Evolutionary conservation across 2,888 invertebrate genomes (phyloP).

Genomic region (Cremastinae sp.): DNA sequence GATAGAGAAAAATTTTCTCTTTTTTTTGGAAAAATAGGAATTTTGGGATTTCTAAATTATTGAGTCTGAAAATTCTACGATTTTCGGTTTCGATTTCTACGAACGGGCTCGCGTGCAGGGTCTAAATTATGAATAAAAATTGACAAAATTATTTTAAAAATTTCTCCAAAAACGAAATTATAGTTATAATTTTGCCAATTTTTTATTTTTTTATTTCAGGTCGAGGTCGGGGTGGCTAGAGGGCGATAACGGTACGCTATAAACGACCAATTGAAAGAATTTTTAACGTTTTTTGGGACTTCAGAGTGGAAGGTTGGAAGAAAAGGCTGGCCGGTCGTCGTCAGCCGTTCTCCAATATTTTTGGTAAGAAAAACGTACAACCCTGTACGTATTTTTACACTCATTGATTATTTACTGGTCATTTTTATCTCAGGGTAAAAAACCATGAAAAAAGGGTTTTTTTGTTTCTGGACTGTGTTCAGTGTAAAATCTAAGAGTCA

Average conservation of each 20-base stretch:
- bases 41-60: neutral
- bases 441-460: conserved; percentile 55
- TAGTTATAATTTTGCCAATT: neutral
- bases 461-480: conserved; percentile 80
- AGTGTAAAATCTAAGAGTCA: conserved; percentile 88
- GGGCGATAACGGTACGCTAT: conserved; percentile 10
- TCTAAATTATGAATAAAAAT: conserved; percentile 15
- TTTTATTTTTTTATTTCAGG: neutral
- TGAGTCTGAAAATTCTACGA: neutral
- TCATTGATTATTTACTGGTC: conserved; percentile 20
- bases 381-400: conserved; percentile 45
- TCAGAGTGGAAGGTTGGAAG: conserved; percentile 55
- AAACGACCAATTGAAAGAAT: conserved; percentile 16
- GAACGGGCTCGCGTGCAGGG: conserved; percentile 21
- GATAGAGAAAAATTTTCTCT: neutral
- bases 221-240: conserved; percentile 27
- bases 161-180: neutral
- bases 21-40: conserved; percentile 6
- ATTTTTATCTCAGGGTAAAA: conserved; percentile 37
- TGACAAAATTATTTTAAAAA: neutral
- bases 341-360: conserved; percentile 68
- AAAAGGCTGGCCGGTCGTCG: conserved; percentile 74
- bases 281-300: conserved; percentile 12
- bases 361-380: conserved; percentile 46
- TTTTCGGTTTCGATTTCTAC: conserved; percentile 13